Percentiles rank a stretch among this genome's conserved stretches.
phyloP scores from a whole-genome alignment of 2,888 invertebrate genomes.

The Agonopterix heracliana region DNA sequence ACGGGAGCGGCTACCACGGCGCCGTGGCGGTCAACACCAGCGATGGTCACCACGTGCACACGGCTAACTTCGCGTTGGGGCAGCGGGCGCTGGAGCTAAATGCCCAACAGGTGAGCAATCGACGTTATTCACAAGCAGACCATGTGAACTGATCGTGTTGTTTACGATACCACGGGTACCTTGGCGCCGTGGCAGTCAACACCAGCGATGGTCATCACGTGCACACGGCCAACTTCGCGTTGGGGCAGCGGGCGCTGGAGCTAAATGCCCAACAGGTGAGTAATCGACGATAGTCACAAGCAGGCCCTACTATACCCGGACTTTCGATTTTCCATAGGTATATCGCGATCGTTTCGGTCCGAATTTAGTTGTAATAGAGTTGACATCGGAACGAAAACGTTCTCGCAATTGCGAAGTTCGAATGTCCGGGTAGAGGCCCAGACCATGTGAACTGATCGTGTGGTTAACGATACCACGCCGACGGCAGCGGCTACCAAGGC shows the following conservation, averaged over 20 bases:
- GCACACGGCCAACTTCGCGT: constrained; percentile 68
- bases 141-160: too few species aligned
- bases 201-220: constrained; percentile 65
- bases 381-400: too few species aligned
- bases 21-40: constrained; percentile 73
- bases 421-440: too few species aligned
- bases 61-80: constrained; percentile 73
- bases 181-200: constrained; percentile 76
- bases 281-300: background rate
- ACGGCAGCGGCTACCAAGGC: constrained; percentile 80
- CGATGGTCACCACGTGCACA: constrained; percentile 63
- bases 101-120: constrained; percentile 27
- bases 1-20: constrained; percentile 80
- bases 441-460: too few species aligned
- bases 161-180: constrained; percentile 79
- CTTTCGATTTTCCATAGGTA: too few species aligned
- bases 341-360: too few species aligned
- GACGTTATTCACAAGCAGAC: background rate
- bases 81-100: constrained; percentile 71
- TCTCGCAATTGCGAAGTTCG: too few species aligned
- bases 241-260: constrained; percentile 74
- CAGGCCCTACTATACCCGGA: too few species aligned
- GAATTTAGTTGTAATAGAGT: too few species aligned
- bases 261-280: constrained; percentile 41
- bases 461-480: too few species aligned